phyloP scores from a whole-genome alignment of 2,797 vertebrate species.

The Pseudocheirus occidentalis region DNA sequence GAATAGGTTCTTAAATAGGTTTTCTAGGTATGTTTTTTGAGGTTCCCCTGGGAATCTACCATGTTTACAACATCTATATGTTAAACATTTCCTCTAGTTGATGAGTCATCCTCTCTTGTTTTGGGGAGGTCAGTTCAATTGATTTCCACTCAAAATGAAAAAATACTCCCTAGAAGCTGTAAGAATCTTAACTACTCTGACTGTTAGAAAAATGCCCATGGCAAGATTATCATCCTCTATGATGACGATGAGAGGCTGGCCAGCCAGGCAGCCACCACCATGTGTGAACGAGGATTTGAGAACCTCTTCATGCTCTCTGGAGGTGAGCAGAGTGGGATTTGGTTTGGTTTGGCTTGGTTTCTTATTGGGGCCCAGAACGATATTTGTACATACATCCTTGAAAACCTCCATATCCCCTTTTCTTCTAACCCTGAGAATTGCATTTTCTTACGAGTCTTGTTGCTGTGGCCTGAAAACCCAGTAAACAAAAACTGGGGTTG shows the following conservation, averaged over 20 bases:
- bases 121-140: neutral
- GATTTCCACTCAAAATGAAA: neutral
- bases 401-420: neutral
- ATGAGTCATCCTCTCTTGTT: neutral
- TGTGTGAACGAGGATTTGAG: slow-evolving; percentile 96
- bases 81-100: neutral
- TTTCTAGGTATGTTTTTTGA: neutral
- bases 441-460: neutral
- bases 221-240: slow-evolving; percentile 96
- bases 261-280: slow-evolving; percentile 92
- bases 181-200: slow-evolving; percentile 82
- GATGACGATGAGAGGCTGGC: slow-evolving; percentile 96
- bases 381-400: neutral
- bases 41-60: neutral
- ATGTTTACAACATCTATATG: neutral
- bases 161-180: neutral
- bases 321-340: slow-evolving; percentile 83
- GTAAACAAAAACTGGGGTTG: neutral
- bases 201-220: slow-evolving; percentile 91
- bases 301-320: slow-evolving; percentile 97
- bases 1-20: neutral
- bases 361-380: neutral
- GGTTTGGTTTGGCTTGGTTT: neutral
- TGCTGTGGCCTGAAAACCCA: neutral
- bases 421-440: neutral